phyloP scores from a whole-genome alignment of 2,113 vertebrate species.

The Nothoprocta pentlandii region DNA sequence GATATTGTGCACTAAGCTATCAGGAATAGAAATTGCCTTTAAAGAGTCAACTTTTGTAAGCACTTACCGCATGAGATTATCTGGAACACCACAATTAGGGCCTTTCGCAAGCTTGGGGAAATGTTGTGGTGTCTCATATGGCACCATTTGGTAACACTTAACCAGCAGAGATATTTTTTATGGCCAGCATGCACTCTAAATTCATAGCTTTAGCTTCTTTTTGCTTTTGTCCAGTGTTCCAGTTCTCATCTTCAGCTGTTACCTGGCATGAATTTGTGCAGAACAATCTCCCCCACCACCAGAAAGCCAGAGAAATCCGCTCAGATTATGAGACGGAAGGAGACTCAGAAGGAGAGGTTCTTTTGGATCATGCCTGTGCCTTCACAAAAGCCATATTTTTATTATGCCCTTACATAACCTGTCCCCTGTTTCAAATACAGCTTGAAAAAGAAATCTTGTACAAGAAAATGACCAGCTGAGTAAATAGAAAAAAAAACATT shows the following conservation, averaged over 20 bases:
- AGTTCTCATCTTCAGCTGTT: conserved; percentile 33
- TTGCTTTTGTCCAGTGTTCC: neutral
- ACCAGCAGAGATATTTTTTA: conserved; percentile 46
- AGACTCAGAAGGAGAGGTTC: conserved; percentile 41
- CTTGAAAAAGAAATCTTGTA: neutral
- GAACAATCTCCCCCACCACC: neutral
- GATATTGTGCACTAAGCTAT: neutral
- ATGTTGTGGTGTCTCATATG: conserved; percentile 59
- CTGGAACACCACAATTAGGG: conserved; percentile 52
- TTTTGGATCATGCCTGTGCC: conserved; percentile 38
- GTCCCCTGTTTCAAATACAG: conserved; percentile 48
- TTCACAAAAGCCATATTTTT: conserved; percentile 52
- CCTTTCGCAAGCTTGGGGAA: conserved; percentile 58
- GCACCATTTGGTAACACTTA: conserved; percentile 66
- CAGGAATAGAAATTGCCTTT: neutral
- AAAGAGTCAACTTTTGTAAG: conserved; percentile 46
- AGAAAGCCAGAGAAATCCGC: conserved; percentile 30
- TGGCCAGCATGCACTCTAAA: conserved; percentile 14
- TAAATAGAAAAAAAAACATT: conserved; percentile 71
- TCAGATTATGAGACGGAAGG: conserved; percentile 51
- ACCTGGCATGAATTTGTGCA: neutral
- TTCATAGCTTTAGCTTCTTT: conserved; percentile 18
- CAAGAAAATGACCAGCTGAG: conserved; percentile 69
- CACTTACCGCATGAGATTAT: conserved; percentile 46
- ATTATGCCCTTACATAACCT: conserved; percentile 64